Base-by-base conservation (phyloP, 2,888 invertebrate genomes). In the Dichetophora obliterata region DNA sequence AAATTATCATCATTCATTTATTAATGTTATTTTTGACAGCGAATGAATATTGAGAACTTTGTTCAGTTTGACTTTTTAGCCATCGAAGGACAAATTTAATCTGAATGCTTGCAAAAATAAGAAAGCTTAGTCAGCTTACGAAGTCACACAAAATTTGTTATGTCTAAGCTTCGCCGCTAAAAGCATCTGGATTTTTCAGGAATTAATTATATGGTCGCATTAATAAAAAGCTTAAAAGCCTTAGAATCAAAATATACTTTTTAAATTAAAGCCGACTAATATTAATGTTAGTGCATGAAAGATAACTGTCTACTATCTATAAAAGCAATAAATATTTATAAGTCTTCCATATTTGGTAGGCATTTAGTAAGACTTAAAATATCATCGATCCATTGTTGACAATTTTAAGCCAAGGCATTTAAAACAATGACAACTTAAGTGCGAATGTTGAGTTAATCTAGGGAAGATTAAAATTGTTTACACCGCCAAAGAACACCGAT, bases 391-490 rank as follows among this genome's bases (percentile, higher is more conserved):
- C 70, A 19, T 31, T 57, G 24, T 8, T 43, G 70, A 70, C 70
- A 70, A 52, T 31, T 70, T 52, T n/a, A 70, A 54, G 31, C 8
- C 9, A 16, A 22, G 31, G 54, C 11, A 24, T 34, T 31, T 52
- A 50, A 19, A 70, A 27, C n/a, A 70, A 34, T 70, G 70, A 70
- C 54, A 54, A 16, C 27, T 70, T 54, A 70, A 69, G 69, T 31
- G n/a, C 11, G 14, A 5, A 34, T 54, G 34, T 54, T n/a, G 19
- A 70, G 54, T 69, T 69, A 27, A 69, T 52, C 50, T 69, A 69
- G 16, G 52, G 27, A 8, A 14, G n/a, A 31, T 63, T 63, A 5
- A 63, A 63, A 63, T n/a, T 63, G 14, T 27, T 63, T 19, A 54
- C 22, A 9, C n/a, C n/a, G 9, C 11, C 31, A 63, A 31, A 63